phyloP scores from a whole-genome alignment of 2,797 vertebrate species.

The Peromyscus nudipes region DNA sequence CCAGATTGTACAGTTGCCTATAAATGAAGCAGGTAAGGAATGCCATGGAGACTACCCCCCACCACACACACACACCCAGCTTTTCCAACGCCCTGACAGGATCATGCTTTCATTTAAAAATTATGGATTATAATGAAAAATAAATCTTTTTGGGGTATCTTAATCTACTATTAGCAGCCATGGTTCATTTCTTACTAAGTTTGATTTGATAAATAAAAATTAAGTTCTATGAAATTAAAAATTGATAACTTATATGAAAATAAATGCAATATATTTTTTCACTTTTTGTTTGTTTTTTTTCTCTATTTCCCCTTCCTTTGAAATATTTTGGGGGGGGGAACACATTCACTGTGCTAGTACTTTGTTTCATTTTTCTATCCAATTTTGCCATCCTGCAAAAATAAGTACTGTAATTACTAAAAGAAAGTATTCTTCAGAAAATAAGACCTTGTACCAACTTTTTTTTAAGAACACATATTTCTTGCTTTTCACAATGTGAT shows the following conservation, averaged over 20 bases:
- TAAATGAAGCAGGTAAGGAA: neutral
- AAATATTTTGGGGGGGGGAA: neutral
- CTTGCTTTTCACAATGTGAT: neutral
- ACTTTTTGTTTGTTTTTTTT: neutral
- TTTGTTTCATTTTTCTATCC: neutral
- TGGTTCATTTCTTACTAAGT: neutral
- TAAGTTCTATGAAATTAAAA: neutral
- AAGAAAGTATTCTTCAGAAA: slow-evolving; percentile 34
- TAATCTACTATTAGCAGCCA: neutral
- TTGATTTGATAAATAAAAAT: slow-evolving; percentile 45
- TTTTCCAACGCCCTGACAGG: neutral
- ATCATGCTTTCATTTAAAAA: neutral
- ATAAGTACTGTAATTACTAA: slow-evolving; percentile 19
- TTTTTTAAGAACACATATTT: slow-evolving; percentile 46
- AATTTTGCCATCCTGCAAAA: slow-evolving; percentile 10
- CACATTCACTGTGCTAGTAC: neutral
- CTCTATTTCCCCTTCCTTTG: neutral
- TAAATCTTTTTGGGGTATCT: neutral
- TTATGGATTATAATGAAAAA: neutral
- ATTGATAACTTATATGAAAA: neutral
- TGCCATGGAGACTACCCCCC: neutral
- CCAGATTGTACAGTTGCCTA: neutral
- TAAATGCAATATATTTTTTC: neutral
- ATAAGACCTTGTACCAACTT: neutral
- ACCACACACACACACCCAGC: neutral